Evolutionary conservation across 2,113 vertebrate species (phyloP), one percentile per base, ranked within the genome.

Genomic region (Pyrgilauda ruficollis): DNA sequence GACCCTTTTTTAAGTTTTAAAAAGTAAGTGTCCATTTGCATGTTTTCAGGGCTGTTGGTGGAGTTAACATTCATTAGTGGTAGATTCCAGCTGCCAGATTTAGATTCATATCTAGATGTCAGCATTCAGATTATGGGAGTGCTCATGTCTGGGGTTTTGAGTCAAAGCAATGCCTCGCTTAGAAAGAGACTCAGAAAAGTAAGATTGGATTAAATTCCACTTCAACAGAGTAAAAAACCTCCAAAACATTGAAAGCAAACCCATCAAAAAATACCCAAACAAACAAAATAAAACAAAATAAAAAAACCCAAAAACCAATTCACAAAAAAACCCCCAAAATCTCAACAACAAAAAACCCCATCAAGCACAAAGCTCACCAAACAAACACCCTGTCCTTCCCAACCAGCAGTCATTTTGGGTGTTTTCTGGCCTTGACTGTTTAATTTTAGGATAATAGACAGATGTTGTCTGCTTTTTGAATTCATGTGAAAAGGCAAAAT

Each of bases 61-160:
- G 35, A 83, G 78, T 90, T 81, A 61, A 18, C 52, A 16, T 80
- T 90, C 66, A 74, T 75, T 88, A 89, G 59, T 73, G 55, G 59
- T 44, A 70, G 79, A 91, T 80, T 94, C 85, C 93, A 96, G 85
- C 79, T 97, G 86, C 80, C 49, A 50, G 73, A 56, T 86, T 92
- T 64, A 92, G 85, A 95, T 93, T 72, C 61, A 3, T 86, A 84
- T 93, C 82, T 95, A 16, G 31, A 68, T 13, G 8, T 80, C 20
- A 89, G 47, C 23, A 66, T 56, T 88, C 66, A 69, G 66, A 90
- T 93, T 86, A 61, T 90, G 93, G 66, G 49, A 94, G 84, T 75
- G 37, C 46, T 96, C 73, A 18, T 58, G 62, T 86, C 73, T 94
- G 74, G 73, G 16, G 3, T 72, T 95, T 92, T 82, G 61, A 78